These are phyloP conservation scores for Sus scrofa DNA, from an alignment of 2,113 vertebrate species.

Conservation along the genomic window T2T-Sscrofa CM000813.6:135145501-135146000, in stretches of 20 bases:
- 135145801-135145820: not conserved
- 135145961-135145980: too few relatives aligned
- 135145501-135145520: not conserved
- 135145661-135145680: not conserved
- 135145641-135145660: not conserved
- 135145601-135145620: not conserved
- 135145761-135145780: constrained; percentile 15
- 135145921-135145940: too few relatives aligned
- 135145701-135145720: constrained; percentile 5
- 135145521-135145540: not conserved
- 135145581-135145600: not conserved
- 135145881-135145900: too few relatives aligned
- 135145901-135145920: too few relatives aligned
- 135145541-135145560: not conserved
- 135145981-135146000: too few relatives aligned
- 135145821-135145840: not conserved
- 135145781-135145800: not conserved
- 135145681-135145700: constrained; percentile 3
- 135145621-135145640: not conserved
- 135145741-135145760: not conserved
- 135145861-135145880: not conserved
- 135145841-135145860: constrained; percentile 13
- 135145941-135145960: too few relatives aligned
- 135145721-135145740: not conserved
- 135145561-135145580: not conserved